Percentiles rank a stretch among this genome's conserved stretches.
phyloP scores from a whole-genome alignment of 2,113 vertebrate species.

The Terrapene triunguis region DNA sequence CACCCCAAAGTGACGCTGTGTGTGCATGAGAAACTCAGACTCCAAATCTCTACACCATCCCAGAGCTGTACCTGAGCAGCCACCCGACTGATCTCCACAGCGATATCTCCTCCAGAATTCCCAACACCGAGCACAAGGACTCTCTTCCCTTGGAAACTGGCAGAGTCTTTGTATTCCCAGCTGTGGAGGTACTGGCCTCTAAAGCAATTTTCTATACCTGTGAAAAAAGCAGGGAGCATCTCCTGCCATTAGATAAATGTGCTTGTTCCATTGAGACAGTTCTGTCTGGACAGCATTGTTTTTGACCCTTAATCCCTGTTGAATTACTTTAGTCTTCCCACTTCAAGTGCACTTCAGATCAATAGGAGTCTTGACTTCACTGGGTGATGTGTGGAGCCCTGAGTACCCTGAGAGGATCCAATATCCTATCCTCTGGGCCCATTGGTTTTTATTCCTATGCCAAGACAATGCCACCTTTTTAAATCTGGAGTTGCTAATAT shows the following conservation, averaged over 20 bases:
- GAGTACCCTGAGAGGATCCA: neutral
- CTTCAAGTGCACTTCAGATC: neutral
- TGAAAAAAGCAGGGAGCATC: neutral
- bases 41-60: fast-evolving
- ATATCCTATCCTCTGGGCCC: neutral
- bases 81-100: slow-evolving; percentile 86
- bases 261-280: neutral
- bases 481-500: neutral
- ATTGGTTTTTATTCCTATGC: fast-evolving
- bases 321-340: neutral
- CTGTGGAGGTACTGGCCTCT: slow-evolving; percentile 87
- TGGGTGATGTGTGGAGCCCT: neutral
- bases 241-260: neutral
- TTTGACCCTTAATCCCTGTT: neutral
- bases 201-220: slow-evolving; percentile 87
- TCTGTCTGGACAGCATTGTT: fast-evolving
- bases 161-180: slow-evolving; percentile 84
- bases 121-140: slow-evolving; percentile 90
- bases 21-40: neutral
- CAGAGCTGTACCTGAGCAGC: slow-evolving; percentile 82
- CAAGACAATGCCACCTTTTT: neutral
- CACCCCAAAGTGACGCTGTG: neutral
- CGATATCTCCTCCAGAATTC: slow-evolving; percentile 89
- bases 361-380: fast-evolving
- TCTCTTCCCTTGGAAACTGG: slow-evolving; percentile 82